Percentiles rank a stretch among this genome's conserved stretches.
Evolutionary conservation across 2,888 invertebrate genomes (phyloP).

Genomic region (Operophtera brumata): DNA sequence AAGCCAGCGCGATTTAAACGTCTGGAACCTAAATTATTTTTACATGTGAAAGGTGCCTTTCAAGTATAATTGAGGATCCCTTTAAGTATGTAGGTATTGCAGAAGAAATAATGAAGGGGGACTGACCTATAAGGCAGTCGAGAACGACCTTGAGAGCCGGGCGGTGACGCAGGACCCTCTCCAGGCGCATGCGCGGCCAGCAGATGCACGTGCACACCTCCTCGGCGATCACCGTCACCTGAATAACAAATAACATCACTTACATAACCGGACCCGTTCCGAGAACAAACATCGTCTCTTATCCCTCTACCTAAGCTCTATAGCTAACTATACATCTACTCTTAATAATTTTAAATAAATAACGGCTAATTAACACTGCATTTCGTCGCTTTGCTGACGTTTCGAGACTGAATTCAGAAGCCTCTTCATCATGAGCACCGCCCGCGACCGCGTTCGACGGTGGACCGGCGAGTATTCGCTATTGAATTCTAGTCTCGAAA

Average conservation of each 20-base stretch:
- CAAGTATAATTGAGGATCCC: too few relatives aligned
- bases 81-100: background rate
- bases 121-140: constrained; percentile 87
- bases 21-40: background rate
- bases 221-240: constrained; percentile 89
- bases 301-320: background rate
- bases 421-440: too few relatives aligned
- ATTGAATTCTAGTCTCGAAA: too few relatives aligned
- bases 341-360: too few relatives aligned
- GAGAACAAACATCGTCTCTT: constrained; percentile 3
- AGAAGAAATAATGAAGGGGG: constrained; percentile 22
- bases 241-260: constrained; percentile 32
- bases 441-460: too few relatives aligned
- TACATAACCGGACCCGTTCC: constrained; percentile 11
- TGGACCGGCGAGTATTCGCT: too few relatives aligned
- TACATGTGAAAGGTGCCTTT: constrained; percentile 7
- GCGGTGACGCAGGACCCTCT: constrained; percentile 86
- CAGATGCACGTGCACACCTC: constrained; percentile 89
- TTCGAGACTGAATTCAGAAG: too few relatives aligned
- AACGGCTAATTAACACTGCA: too few relatives aligned
- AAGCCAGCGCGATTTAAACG: constrained; percentile 1
- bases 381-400: too few relatives aligned
- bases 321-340: background rate
- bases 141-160: constrained; percentile 88
- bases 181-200: constrained; percentile 89